phyloP scores from a whole-genome alignment of 53 echinoderm and acorn worm genomes.

The Zoroaster sp. region DNA sequence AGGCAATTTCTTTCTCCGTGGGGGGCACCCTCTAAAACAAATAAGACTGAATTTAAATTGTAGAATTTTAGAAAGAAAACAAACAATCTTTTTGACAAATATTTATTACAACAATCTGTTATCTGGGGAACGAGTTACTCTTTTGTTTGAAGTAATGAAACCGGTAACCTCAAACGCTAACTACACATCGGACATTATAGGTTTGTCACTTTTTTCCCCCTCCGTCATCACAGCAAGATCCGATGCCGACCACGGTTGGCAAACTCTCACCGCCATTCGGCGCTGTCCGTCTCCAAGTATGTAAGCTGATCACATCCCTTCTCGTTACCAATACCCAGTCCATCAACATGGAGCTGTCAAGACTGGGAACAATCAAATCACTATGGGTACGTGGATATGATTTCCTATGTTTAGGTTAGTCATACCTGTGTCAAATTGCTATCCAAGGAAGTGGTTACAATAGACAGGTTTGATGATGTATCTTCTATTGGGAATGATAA shows the following conservation, averaged over 20 bases:
- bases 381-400: constrained; percentile 75
- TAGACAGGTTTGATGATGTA: background rate
- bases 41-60: no score
- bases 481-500: background rate
- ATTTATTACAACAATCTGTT: no score
- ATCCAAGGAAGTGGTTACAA: background rate
- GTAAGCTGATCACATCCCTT: constrained; percentile 86
- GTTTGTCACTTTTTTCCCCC: background rate
- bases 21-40: no score
- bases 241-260: constrained; percentile 94
- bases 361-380: constrained; percentile 91
- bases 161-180: no score
- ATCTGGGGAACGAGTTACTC: no score
- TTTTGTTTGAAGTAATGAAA: no score
- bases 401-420: no score
- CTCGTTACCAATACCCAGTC: constrained; percentile 90
- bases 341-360: constrained; percentile 92
- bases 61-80: no score
- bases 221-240: constrained; percentile 60
- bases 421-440: no score
- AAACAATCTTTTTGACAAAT: no score
- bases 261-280: constrained; percentile 95
- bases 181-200: no score
- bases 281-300: constrained; percentile 85
- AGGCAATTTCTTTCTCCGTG: no score